Conservation (phyloP, 2,888 invertebrate species). For the Amblyjoppa fuscipennis region DNA sequence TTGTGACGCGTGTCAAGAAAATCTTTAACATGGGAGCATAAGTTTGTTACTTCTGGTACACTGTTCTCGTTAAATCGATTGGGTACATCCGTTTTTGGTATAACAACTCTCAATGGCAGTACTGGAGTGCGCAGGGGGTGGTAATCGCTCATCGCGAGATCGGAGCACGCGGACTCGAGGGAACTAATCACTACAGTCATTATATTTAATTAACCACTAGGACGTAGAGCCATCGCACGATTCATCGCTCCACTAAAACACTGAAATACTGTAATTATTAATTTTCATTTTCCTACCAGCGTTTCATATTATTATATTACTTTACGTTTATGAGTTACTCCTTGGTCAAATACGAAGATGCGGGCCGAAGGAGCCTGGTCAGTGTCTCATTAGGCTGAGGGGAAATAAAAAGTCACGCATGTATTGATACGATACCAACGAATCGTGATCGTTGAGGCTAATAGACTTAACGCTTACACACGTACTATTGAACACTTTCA, state of each 20-base stretch:
- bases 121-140: slow-evolving; percentile 67
- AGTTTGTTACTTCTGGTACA: slow-evolving; percentile 3
- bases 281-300: slow-evolving; percentile 14
- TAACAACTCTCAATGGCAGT: not conserved
- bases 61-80: slow-evolving; percentile 18
- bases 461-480: too few relatives aligned
- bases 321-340: too few relatives aligned
- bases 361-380: too few relatives aligned
- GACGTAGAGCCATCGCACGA: slow-evolving; percentile 75
- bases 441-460: too few relatives aligned
- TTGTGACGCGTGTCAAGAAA: slow-evolving; percentile 13
- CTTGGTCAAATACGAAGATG: too few relatives aligned
- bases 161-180: slow-evolving; percentile 33
- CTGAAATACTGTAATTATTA: slow-evolving; percentile 41
- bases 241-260: slow-evolving; percentile 73
- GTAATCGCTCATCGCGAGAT: slow-evolving; percentile 76
- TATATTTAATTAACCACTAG: slow-evolving; percentile 83
- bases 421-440: too few relatives aligned
- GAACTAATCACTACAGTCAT: slow-evolving; percentile 75
- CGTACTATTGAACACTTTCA: too few relatives aligned
- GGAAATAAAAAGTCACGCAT: too few relatives aligned
- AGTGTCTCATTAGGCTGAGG: too few relatives aligned
- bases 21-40: not conserved
- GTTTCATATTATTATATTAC: too few relatives aligned
- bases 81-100: slow-evolving; percentile 40